Conservation (phyloP, 2,113 vertebrate species). For the Pterocles orientalis region DNA sequence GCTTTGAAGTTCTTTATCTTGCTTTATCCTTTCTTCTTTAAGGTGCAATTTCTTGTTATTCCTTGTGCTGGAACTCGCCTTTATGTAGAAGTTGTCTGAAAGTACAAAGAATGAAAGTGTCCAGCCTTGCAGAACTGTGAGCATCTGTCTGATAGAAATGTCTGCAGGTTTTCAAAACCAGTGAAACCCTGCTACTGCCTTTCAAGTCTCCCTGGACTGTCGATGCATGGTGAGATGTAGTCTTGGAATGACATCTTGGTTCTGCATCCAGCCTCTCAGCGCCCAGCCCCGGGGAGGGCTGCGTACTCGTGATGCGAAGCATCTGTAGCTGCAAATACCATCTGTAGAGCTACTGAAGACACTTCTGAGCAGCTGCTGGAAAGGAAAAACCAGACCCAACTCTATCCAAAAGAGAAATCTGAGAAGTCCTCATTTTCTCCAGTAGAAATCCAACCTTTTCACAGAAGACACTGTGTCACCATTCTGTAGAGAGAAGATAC, state of each 20-base stretch:
- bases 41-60: slow-evolving; percentile 48
- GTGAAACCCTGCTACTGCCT: not conserved
- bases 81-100: slow-evolving; percentile 5
- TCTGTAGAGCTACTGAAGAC: not conserved
- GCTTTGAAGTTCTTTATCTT: slow-evolving; percentile 69
- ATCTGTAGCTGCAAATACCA: not conserved
- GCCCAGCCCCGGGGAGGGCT: accelerated
- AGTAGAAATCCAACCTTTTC: not conserved
- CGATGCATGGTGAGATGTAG: not conserved
- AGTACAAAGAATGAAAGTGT: slow-evolving; percentile 25
- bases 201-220: not conserved
- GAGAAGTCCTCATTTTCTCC: not conserved
- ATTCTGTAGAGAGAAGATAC: not conserved
- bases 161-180: not conserved
- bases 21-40: slow-evolving; percentile 59
- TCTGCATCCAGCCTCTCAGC: not conserved
- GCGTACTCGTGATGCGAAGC: not conserved
- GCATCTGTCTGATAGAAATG: not conserved
- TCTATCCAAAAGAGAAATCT: not conserved
- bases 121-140: slow-evolving; percentile 16
- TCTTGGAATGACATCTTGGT: not conserved
- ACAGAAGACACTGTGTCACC: accelerated
- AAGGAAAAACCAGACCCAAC: not conserved
- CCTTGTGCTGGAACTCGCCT: slow-evolving; percentile 6
- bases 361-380: not conserved